Evolutionary conservation across 1,140 invertebrate genomes (phyloP).

Genomic region (Drosophila equinoxialis): DNA sequence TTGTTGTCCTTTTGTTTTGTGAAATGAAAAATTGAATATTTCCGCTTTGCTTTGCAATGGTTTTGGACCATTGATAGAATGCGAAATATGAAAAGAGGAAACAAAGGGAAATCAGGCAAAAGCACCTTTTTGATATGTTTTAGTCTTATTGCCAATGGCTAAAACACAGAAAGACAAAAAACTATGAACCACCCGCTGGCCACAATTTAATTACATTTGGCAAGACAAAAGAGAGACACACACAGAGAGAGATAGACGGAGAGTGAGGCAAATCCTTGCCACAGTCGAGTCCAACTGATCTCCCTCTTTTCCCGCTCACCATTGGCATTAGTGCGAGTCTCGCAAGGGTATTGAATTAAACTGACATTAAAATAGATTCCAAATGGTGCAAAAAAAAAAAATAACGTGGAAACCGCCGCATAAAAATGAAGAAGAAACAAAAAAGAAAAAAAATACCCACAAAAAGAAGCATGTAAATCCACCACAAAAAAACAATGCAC

Average conservation of each 20-base stretch:
- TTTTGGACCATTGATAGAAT: neutral
- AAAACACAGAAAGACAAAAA: conserved; percentile 29
- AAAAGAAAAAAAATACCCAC: conserved; percentile 20
- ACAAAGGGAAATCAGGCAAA: conserved; percentile 16
- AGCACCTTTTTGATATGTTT: neutral
- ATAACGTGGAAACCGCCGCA: conserved; percentile 24
- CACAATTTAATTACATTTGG: conserved; percentile 79
- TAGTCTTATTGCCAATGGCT: conserved; percentile 3
- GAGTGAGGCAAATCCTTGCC: neutral
- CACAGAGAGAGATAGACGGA: too few relatives aligned
- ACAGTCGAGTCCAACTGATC: neutral
- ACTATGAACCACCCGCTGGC: conserved; percentile 35
- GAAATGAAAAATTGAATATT: conserved; percentile 64
- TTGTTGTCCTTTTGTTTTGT: conserved; percentile 14
- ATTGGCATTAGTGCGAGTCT: conserved; percentile 53
- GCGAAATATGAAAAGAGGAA: conserved; percentile 5
- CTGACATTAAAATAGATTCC: conserved; percentile 75
- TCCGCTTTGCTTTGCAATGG: conserved; percentile 32
- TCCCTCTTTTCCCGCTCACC: neutral
- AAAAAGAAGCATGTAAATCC: conserved; percentile 56
- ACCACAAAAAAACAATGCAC: conserved; percentile 77
- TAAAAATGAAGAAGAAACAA: conserved; percentile 18
- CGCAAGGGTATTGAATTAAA: conserved; percentile 77
- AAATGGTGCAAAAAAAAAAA: conserved; percentile 35
- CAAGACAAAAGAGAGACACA: conserved; percentile 46